Base-by-base conservation (phyloP, 2,888 invertebrate species). In the Netelia melanura region DNA sequence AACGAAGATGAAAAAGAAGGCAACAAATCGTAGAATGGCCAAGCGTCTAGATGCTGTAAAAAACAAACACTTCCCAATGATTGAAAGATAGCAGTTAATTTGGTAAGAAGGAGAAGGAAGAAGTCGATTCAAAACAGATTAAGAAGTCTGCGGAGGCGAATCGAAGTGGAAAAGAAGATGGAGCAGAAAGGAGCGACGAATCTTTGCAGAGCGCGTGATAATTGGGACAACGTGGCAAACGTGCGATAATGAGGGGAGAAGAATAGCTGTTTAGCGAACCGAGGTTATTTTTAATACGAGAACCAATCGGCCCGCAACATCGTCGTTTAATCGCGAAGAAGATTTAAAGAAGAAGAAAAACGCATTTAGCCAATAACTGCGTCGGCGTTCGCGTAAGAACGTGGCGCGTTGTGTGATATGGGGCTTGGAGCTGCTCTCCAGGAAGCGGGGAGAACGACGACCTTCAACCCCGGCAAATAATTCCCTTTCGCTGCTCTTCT, bases 201-300 rank as follows among this genome's bases (percentile, higher is more conserved):
- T 38, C 25, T 62, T 52, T 58, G 54, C 76, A 14, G 62, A 70
- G 68, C 74, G 71, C 61, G 70, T 71, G 30, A 72, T 78, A 86
- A 84, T 80, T 38, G 38, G 48, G 48, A 72, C 86, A 87, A 77
- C 56, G 58, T 71, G 30, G 83, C 58, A 87, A 86, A 88, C 86
- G 58, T 30, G 11, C 11, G 56, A 70, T 14, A 61, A 68, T 48
- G 61, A 11, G 70, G 48, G 58, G 76, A 87, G 71, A 67, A 21
- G 71, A 78, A 82, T 54, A 82, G 75, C 85, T 79, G 79, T 71
- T 87, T 74, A 89, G 92, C 91, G 91, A 90, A 91, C 93, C 93
- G 93, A 93, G 93, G 93, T 94, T 93, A 94, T 94, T 94, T 94
- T 94, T 93, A 94, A 93, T 94, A 94, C 93, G 93, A 93, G 93